These are phyloP conservation scores for Nomada ferruginata DNA, from an alignment of 2,888 invertebrate genomes.

Conservation along the genomic window DNA sequence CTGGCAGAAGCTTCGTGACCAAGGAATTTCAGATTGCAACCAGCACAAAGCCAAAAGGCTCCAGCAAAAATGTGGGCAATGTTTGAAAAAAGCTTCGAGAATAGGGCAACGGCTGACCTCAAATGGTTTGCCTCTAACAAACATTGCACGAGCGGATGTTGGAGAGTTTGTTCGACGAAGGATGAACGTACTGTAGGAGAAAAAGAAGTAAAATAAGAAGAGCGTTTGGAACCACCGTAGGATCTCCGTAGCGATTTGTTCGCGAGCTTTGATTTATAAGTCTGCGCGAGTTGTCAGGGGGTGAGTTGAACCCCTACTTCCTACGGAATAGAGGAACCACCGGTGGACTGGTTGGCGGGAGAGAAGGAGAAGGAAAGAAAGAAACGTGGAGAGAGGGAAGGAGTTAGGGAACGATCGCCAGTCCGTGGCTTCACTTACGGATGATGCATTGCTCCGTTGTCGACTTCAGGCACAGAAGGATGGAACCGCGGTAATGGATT, in stretches of 20 bases:
- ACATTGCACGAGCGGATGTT: slow-evolving; percentile 26
- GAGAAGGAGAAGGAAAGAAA: slow-evolving; percentile 35
- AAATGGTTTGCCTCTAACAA: slow-evolving; percentile 13
- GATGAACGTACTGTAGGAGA: neutral
- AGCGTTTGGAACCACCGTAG: slow-evolving; percentile 67
- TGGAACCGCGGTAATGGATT: slow-evolving; percentile 77
- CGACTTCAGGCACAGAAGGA: slow-evolving; percentile 77
- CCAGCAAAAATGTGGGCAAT: neutral
- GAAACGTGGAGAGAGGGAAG: slow-evolving; percentile 44
- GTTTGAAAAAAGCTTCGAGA: neutral
- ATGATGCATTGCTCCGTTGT: slow-evolving; percentile 79
- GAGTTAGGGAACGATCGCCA: slow-evolving; percentile 70
- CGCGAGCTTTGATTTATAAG: slow-evolving; percentile 80
- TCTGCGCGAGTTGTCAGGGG: slow-evolving; percentile 70
- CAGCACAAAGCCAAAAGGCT: slow-evolving; percentile 36
- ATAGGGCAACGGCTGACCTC: too few species aligned
- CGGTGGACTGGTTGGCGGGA: slow-evolving; percentile 18
- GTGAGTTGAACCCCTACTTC: slow-evolving; percentile 42
- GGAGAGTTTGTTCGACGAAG: neutral
- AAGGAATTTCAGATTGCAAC: slow-evolving; percentile 4
- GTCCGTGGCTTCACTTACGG: slow-evolving; percentile 74
- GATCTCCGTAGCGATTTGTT: slow-evolving; percentile 77
- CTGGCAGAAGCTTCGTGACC: neutral
- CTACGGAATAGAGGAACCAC: slow-evolving; percentile 39
- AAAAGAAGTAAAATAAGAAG: slow-evolving; percentile 63